A percentile compares a stretch with the other conserved stretches of the same genome.
phyloP scores from a whole-genome alignment of 64 coral and sea anemone genomes.

The Anthopleura sola region DNA sequence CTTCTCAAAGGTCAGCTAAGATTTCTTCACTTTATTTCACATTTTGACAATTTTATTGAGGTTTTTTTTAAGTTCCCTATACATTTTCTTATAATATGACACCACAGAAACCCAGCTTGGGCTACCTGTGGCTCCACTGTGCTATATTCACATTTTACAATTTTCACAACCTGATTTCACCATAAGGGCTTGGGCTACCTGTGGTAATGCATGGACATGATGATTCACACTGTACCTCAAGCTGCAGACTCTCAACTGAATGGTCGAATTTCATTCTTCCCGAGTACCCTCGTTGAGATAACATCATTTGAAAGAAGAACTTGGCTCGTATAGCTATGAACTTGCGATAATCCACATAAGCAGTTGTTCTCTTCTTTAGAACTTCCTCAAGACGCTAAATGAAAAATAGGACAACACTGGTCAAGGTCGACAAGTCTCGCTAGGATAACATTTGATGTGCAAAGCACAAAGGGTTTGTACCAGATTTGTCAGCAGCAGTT shows the following conservation, averaged over 20 bases:
- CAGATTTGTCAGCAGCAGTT: background rate
- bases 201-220: too few relatives aligned
- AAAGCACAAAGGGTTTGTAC: background rate
- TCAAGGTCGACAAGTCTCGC: background rate
- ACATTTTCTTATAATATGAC: too few relatives aligned
- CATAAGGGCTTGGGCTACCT: background rate
- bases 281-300: conserved; percentile 86
- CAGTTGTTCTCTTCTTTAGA: conserved; percentile 58
- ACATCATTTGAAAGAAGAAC: conserved; percentile 97
- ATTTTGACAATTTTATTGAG: too few relatives aligned
- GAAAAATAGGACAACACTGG: background rate
- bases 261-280: conserved; percentile 91
- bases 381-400: conserved; percentile 65
- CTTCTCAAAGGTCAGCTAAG: too few relatives aligned
- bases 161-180: too few relatives aligned
- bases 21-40: too few relatives aligned
- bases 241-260: conserved; percentile 35
- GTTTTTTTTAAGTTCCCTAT: too few relatives aligned
- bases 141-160: too few relatives aligned
- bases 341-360: conserved; percentile 66
- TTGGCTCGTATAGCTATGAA: conserved; percentile 83
- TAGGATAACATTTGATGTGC: background rate
- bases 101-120: too few relatives aligned
- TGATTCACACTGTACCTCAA: conserved; percentile 34
- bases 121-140: too few relatives aligned